Evolutionary conservation across 2,888 invertebrate genomes (phyloP), one percentile per base, ranked within the genome.

Genomic region (Eupelmus urozonus): DNA sequence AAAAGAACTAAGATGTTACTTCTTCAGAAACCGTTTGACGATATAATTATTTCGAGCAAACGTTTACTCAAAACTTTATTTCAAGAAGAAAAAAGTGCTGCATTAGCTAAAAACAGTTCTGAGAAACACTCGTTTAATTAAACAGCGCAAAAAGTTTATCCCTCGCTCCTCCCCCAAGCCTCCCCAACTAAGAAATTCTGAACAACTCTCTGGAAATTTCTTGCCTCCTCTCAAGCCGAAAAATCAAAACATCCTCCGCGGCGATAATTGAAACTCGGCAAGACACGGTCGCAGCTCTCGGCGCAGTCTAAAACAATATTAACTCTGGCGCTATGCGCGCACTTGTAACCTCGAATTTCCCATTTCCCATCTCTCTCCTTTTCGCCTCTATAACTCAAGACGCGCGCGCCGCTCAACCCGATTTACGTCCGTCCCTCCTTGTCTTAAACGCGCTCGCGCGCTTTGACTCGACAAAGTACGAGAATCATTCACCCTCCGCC

Each of bases 251-350:
- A 57, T 29, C 34, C 18, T 57, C 23, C 18, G 16, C 42, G 9
- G 25, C 23, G 57, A 27, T 57, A 65, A 75, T 75, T 51, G 59
- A 67, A 67, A 59, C 45, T 65, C 49, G 27, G 45, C n/a, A 25
- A 57, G 20, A 18, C 57, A 25, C 40, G 11, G 27, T 42, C 18
- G 13, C n/a, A n/a, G n/a, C n/a, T n/a, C n/a, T 53, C 49, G 2
- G 20, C 9, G 16, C 2, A 23, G 45, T 66, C 57, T 70, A 53
- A 59, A 66, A 45, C 49, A 74, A 59, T 67, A 63, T 63, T 63
- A 49, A 29, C 45, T 45, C 57, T 0, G 27, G 11, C 16, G 16
- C 45, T 16, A 2, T 45, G 3, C 34, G 3, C 34, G 3, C 9
- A 5, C 34, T 34, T 3, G 9, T 34, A 5, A 20, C 20, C 40